Evolutionary conservation across 2,113 vertebrate species (phyloP).

Genomic region (Prinia subflava): DNA sequence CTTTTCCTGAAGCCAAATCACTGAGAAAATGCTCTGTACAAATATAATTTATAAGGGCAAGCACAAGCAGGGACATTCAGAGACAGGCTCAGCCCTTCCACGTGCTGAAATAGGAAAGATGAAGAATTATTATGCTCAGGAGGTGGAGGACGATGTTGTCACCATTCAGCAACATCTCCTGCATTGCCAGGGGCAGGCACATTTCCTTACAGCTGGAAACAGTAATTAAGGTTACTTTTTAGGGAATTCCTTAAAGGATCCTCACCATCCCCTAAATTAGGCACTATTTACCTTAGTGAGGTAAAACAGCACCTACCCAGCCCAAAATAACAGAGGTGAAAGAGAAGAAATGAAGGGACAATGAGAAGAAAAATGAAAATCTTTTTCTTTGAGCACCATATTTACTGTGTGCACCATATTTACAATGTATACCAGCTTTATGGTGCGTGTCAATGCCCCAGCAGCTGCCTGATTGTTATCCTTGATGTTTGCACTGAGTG

Average conservation of each 20-base stretch:
- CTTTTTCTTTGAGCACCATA: not conserved
- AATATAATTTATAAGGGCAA: not conserved
- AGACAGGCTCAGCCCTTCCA: not conserved
- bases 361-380: not conserved
- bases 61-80: not conserved
- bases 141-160: not conserved
- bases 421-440: not conserved
- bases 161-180: not conserved
- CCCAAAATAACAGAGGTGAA: not conserved
- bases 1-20: not conserved
- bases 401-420: not conserved
- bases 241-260: constrained; percentile 24
- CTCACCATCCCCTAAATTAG: not conserved
- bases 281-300: not conserved
- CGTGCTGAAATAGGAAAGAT: not conserved
- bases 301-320: not conserved
- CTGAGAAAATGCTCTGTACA: not conserved
- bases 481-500: not conserved
- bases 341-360: not conserved
- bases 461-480: not conserved
- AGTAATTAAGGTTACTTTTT: constrained; percentile 41
- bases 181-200: not conserved
- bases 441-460: not conserved
- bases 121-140: not conserved
- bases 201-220: constrained; percentile 12